Evolutionary conservation across 2,888 invertebrate genomes (phyloP).

Genomic region (Nudaria mundana): DNA sequence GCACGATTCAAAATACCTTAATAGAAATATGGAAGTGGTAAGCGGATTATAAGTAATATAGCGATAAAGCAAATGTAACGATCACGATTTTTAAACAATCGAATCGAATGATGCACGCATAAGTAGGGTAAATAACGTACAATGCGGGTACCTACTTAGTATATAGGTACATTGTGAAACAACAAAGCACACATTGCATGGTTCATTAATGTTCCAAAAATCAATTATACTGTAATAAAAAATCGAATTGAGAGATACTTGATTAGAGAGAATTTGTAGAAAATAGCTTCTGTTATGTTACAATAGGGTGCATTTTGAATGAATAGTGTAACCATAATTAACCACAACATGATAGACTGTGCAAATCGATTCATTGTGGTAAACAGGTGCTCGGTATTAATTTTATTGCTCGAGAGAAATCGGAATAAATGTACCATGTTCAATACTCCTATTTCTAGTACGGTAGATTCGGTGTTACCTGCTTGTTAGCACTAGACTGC

Average conservation of each 20-base stretch:
- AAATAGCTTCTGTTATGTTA: conserved; percentile 22
- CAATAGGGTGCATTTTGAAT: conserved; percentile 29
- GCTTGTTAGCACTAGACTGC: too few relatives aligned
- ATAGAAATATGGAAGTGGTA: conserved; percentile 21
- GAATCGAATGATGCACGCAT: conserved; percentile 20
- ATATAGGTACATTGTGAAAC: conserved; percentile 55
- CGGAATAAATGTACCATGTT: conserved; percentile 62
- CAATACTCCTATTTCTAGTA: conserved; percentile 35
- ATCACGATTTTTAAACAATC: conserved; percentile 34
- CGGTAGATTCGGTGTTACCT: conserved; percentile 16
- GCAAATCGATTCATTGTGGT: conserved; percentile 53
- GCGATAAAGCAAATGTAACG: conserved; percentile 29
- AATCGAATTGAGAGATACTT: conserved; percentile 48
- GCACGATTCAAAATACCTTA: conserved; percentile 29
- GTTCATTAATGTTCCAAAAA: background rate
- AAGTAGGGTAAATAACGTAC: conserved; percentile 37
- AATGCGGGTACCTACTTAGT: conserved; percentile 49
- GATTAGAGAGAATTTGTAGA: conserved; percentile 13
- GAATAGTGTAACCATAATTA: conserved; percentile 40
- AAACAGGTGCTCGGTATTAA: conserved; percentile 48
- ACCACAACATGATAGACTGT: conserved; percentile 50
- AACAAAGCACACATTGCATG: conserved; percentile 39
- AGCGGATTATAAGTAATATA: conserved; percentile 26
- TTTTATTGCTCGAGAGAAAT: conserved; percentile 64
- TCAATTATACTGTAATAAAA: conserved; percentile 37